phyloP scores from a whole-genome alignment of 1,140 invertebrate genomes.

The Teleopsis dalmanni region DNA sequence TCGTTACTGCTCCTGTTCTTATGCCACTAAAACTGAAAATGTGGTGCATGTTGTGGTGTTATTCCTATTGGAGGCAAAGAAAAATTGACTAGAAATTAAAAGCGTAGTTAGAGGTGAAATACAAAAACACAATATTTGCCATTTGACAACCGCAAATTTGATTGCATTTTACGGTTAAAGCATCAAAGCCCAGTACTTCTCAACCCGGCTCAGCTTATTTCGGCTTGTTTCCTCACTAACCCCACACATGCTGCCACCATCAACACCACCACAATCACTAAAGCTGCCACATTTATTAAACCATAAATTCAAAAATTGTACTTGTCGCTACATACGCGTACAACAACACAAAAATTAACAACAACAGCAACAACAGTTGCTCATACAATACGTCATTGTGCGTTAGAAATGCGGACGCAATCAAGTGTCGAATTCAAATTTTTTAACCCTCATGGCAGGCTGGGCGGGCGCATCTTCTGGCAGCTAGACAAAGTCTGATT shows the following conservation, averaged over 20 bases:
- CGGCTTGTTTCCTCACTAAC: too few relatives aligned
- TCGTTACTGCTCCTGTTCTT: too few relatives aligned
- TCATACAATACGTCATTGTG: neutral
- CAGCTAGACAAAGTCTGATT: neutral
- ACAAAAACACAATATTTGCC: conserved; percentile 32
- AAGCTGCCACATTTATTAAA: conserved; percentile 35
- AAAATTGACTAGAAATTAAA: conserved; percentile 22
- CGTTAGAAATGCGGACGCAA: neutral
- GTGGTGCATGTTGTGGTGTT: too few relatives aligned
- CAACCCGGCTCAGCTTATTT: too few relatives aligned
- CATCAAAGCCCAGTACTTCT: neutral
- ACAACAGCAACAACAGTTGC: neutral
- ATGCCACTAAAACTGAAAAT: too few relatives aligned
- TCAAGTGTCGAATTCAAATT: conserved; percentile 1
- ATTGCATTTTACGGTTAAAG: conserved; percentile 42
- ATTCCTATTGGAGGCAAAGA: too few relatives aligned
- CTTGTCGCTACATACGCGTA: neutral
- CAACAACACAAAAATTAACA: too few relatives aligned
- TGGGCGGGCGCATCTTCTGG: neutral
- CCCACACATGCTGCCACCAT: too few relatives aligned
- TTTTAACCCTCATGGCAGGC: neutral
- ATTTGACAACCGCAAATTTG: conserved; percentile 43
- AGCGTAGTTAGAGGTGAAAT: neutral
- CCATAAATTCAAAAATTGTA: conserved; percentile 33
- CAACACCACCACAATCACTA: neutral